Evolutionary conservation across 1,140 invertebrate genomes (phyloP).

Genomic region (Micrasema minimum): DNA sequence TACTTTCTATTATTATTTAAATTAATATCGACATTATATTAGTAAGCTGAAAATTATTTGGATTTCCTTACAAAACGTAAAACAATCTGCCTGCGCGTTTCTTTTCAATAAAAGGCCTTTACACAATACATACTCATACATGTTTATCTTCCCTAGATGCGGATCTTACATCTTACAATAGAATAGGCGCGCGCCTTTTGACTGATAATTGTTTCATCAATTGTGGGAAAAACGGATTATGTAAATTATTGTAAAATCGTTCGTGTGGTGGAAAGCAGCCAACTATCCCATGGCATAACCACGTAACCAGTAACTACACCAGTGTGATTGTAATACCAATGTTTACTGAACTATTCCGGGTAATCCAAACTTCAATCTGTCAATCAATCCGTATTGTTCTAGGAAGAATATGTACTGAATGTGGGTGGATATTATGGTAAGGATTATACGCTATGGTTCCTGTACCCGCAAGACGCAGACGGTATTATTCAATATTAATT

Average conservation of each 20-base stretch:
- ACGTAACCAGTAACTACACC: slow-evolving; percentile 2
- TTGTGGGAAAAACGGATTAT: slow-evolving; percentile 35
- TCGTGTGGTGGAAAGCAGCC: background rate
- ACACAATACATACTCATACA: too few species aligned
- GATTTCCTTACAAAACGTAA: too few species aligned
- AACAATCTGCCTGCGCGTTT: too few species aligned
- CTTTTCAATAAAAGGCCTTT: too few species aligned
- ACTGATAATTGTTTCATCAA: slow-evolving; percentile 31
- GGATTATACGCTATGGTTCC: too few species aligned
- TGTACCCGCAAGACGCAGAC: too few species aligned
- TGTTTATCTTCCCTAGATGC: background rate
- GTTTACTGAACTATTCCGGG: background rate
- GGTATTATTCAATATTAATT: too few species aligned
- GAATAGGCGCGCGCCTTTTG: slow-evolving; percentile 14
- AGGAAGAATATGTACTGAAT: slow-evolving; percentile 1
- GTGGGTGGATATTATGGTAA: slow-evolving; percentile 6
- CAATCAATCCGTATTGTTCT: slow-evolving; percentile 8
- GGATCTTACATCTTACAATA: slow-evolving; percentile 5
- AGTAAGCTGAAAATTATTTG: too few species aligned
- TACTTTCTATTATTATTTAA: too few species aligned
- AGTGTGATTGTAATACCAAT: slow-evolving; percentile 27
- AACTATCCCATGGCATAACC: slow-evolving; percentile 7
- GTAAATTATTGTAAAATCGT: background rate
- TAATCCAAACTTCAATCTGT: slow-evolving; percentile 9
- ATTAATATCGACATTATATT: too few species aligned